Conservation (phyloP, 2,113 vertebrate species). For the Urocitellus parryii region DNA sequence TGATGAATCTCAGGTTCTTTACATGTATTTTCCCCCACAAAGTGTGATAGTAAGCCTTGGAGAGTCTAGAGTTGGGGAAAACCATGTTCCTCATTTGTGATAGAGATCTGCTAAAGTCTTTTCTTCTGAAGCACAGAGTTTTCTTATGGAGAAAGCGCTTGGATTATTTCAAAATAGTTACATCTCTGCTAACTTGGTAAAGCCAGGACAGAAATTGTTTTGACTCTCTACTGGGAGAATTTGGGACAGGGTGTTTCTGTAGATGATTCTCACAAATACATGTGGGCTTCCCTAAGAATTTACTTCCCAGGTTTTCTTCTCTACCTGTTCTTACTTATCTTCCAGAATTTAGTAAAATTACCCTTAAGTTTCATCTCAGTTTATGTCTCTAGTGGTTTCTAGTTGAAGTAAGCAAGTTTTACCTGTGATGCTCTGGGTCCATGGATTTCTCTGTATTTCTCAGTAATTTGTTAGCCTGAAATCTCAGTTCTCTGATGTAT, state of each 20-base stretch:
- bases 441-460: not conserved
- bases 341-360: not conserved
- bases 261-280: not conserved
- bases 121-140: not conserved
- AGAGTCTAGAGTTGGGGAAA: not conserved
- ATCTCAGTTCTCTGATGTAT: not conserved
- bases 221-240: not conserved
- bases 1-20: not conserved
- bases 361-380: no score
- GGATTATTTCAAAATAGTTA: not conserved
- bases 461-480: not conserved
- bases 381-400: not conserved
- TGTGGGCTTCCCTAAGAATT: not conserved
- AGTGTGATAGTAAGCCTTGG: not conserved
- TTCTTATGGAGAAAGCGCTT: not conserved
- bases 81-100: not conserved
- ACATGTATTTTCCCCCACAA: rapidly evolving
- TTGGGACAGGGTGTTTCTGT: not conserved
- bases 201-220: not conserved
- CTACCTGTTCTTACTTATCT: not conserved
- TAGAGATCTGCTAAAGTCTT: not conserved
- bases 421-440: not conserved
- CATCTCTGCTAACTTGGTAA: not conserved
- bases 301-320: not conserved
- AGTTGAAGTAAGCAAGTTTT: not conserved